Evolutionary conservation across 2,888 invertebrate species (phyloP), one percentile per base, ranked within the genome.

Genomic region (Sarcophaga caerulescens): DNA sequence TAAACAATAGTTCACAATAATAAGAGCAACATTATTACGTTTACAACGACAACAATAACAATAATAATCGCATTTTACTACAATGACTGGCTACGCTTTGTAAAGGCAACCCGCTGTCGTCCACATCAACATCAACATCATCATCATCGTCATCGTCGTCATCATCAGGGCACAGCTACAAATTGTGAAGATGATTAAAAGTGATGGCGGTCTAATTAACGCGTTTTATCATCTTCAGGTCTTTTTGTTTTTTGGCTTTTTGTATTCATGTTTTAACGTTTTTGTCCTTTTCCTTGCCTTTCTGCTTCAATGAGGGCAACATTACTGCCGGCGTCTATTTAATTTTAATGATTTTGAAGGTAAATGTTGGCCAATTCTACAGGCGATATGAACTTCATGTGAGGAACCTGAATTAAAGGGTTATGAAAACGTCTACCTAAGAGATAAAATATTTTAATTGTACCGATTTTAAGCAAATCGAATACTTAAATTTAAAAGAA

Each of bases 131-230:
- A 52, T 14, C 52, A 47, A 47, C 11, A 14, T 47, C 47, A 14
- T 3, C 12, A 17, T 52, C 35, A 52, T 52, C 17, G 1, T 14
- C 47, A 52, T 14, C 12, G 12, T 52, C 52, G 2, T 52, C 4
- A 14, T 52, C 35, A 52, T 14, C 5, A 2, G 17, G 35, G 35
- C 52, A 52, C 1, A 86, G 87, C 87, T 83, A 85, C 84, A 87
- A 87, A 88, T 88, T 88, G 84, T 87, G 85, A 87, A 87, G 87
- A 88, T 85, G 85, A 87, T 87, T 87, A 81, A 88, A 88, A 85
- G 81, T 85, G 87, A 90, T 88, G 89, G 89, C 88, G 90, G 88
- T 88, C 87, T 89, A 90, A 90, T 90, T 90, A 90, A 89, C 89
- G 89, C 89, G 88, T 89, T 88, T 90, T 89, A 90, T 89, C 88